phyloP scores from a whole-genome alignment of 2,888 invertebrate species.

The Hyposoter dolosus region DNA sequence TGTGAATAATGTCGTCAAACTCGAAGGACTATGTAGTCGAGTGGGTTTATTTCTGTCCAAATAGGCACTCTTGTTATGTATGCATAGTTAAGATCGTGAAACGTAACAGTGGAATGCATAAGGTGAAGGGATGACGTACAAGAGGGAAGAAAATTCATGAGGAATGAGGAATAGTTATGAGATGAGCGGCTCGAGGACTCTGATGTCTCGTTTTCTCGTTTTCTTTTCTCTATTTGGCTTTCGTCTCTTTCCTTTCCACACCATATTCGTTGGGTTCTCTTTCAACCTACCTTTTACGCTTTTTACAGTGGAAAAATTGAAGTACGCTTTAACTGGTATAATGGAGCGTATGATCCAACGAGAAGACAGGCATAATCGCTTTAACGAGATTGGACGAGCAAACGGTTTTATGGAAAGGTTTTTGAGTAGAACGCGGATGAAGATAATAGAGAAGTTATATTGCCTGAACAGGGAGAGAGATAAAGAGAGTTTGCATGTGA shows the following conservation, averaged over 20 bases:
- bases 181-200: slow-evolving; percentile 9
- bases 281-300: slow-evolving; percentile 8
- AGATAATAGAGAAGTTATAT: slow-evolving; percentile 38
- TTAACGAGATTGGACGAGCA: slow-evolving; percentile 71
- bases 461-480: not conserved
- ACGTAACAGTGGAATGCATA: slow-evolving; percentile 16
- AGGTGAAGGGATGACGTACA: not conserved
- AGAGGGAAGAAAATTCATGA: slow-evolving; percentile 16
- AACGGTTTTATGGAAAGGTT: slow-evolving; percentile 64
- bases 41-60: slow-evolving; percentile 10
- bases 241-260: not conserved
- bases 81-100: slow-evolving; percentile 18
- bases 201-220: slow-evolving; percentile 6
- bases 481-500: slow-evolving; percentile 15
- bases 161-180: slow-evolving; percentile 17
- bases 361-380: slow-evolving; percentile 68
- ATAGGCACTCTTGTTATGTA: slow-evolving; percentile 10
- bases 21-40: slow-evolving; percentile 1
- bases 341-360: slow-evolving; percentile 69
- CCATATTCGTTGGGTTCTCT: not conserved
- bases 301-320: slow-evolving; percentile 57
- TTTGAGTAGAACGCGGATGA: slow-evolving; percentile 50
- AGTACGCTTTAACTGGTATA: slow-evolving; percentile 69
- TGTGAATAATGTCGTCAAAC: slow-evolving; percentile 18
- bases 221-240: not conserved